Conservation (phyloP, 2,113 vertebrate species). For the Alces alces region DNA sequence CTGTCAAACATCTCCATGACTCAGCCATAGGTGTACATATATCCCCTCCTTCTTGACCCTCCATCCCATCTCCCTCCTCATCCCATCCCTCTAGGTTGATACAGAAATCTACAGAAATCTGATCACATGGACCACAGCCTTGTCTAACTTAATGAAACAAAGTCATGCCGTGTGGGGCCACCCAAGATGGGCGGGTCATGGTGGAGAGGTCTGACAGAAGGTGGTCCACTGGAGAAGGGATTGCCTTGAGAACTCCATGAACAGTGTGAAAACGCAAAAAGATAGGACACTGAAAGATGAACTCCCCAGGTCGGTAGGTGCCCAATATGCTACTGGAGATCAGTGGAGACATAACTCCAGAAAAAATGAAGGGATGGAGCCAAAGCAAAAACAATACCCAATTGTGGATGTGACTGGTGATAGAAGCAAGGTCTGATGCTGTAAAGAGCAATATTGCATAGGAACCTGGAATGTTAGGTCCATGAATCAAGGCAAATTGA, state of each 20-base stretch:
- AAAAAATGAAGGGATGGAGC: background rate
- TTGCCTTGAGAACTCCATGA: background rate
- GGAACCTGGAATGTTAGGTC: background rate
- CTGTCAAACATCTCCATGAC: background rate
- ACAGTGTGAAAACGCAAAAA: background rate
- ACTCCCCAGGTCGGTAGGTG: background rate
- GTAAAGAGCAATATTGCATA: background rate
- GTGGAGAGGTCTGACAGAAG: background rate
- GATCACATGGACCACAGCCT: background rate
- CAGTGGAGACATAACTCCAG: background rate
- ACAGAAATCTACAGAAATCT: background rate
- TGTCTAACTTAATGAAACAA: background rate
- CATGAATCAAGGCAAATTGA: background rate
- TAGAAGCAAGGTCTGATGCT: rapidly evolving
- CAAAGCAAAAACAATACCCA: background rate
- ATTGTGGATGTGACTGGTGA: background rate
- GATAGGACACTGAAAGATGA: background rate
- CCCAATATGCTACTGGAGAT: background rate
- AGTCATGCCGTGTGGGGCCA: rapidly evolving
- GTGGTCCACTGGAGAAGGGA: background rate
- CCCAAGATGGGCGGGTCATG: rapidly evolving
- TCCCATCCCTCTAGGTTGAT: background rate
- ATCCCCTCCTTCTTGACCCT: background rate
- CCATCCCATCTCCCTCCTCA: background rate
- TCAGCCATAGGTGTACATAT: background rate